Evolutionary conservation across 1,140 invertebrate species (phyloP), one percentile per base, ranked within the genome.

Genomic region (Schlechtendalia chinensis): DNA sequence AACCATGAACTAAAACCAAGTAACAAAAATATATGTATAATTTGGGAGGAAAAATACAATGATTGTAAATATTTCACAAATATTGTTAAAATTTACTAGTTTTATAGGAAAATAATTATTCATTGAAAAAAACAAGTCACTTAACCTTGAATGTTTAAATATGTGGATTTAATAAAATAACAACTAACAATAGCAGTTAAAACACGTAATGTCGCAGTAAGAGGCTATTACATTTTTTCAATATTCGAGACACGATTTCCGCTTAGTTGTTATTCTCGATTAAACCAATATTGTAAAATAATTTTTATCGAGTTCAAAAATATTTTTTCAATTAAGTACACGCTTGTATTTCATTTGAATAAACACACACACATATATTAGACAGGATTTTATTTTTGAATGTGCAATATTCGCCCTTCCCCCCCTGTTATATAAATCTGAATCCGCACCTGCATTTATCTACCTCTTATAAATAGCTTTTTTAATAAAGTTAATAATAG

Each of bases 91-190:
- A 2, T 24, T 59, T 59, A 59, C 58, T 22, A 59, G 22, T 56
- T 10, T 56, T 56, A 8, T 39, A 56, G 54, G n/a, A n/a, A n/a
- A n/a, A n/a, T 56, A 8, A 11, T 63, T 50, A 69, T n/a, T 50
- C 65, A 19, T 69, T 69, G 45, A 69, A 47, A 50, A 69, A 69
- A 69, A 67, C 32, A 47, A 32, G n/a, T 47, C 45, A 69, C 6
- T 69, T 69, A 69, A 69, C 67, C 67, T 69, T 69, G 67, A 50
- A 69, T 69, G 32, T 69, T 67, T 69, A 69, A 47, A 69, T 69
- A 50, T 69, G 12, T 69, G 14, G 24, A 69, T 69, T 50, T 50
- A 50, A 50, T 50, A 6, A 50, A 50, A 50, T 50, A 50, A 50
- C 14, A 50, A 69, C 67, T 1, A 69, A 24, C 65, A 50, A 47